Base-by-base conservation (phyloP, 2,113 vertebrate species). In the Bombycilla garrulus region DNA sequence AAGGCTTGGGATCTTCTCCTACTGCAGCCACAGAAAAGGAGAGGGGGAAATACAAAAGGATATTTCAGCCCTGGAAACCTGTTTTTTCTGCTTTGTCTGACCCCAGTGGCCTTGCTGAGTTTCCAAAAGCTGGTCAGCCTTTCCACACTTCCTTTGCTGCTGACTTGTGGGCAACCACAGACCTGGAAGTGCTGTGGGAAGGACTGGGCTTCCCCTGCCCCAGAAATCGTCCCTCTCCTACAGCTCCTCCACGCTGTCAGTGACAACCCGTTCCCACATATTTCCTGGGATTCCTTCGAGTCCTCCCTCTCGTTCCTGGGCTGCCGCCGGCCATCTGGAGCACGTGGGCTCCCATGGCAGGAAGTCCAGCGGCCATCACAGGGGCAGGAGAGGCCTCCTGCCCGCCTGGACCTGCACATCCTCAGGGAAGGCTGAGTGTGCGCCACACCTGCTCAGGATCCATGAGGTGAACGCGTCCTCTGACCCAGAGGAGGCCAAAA, bases 331-430 rank as follows among this genome's bases (percentile, higher is more conserved):
- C 50, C 72, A 4, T 10, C 31, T 54, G 44, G 35, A 47, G 14
- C 40, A 23, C 1, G 1, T 33, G 33, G 64, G 29, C 33, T 84
- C 11, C 29, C 54, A 17, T 0, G 0, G 7, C 21, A 83, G 31
- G 29, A 50, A 35, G 10, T 40, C 66, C 53, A 53, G 22, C 6
- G 83, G 35, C 31, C 50, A 45, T 4, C 62, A 48, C 33, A n/a
- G 10, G 26, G 44, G 15, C n/a, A 51, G 44, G n/a, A 2, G 10
- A 62, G 65, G 33, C 44, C 64, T 84, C 33, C 51, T 40, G 26
- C 29, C 21, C 60, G 51, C 22, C 36, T 44, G 48, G 33, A 28
- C 33, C 40, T 69, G 33, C 14, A 44, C 21, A 12, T 20, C 61
- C 74, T 6, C 15, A 25, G 25, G 53, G 61, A 60, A 61, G 65